Evolutionary conservation across 2,797 vertebrate species (phyloP).

Genomic region (Sarcophilus harrisii): DNA sequence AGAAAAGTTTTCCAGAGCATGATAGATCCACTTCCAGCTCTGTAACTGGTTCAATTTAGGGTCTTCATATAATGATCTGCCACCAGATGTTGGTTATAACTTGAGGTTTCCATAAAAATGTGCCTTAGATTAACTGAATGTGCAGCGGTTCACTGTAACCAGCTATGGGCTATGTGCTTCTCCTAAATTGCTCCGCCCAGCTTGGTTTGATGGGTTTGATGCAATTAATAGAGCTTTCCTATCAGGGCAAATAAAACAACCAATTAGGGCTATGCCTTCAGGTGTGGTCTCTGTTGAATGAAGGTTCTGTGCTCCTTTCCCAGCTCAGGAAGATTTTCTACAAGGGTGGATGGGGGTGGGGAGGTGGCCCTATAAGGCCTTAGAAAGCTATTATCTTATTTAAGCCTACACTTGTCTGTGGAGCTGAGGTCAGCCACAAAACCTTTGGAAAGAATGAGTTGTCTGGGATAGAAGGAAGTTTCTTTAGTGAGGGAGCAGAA

Average conservation of each 20-base stretch:
- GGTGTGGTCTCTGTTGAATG: constrained; percentile 86
- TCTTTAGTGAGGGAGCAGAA: constrained; percentile 25
- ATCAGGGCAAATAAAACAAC: constrained; percentile 82
- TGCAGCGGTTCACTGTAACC: constrained; percentile 81
- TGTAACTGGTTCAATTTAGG: constrained; percentile 83
- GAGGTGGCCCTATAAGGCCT: constrained; percentile 38
- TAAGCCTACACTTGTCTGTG: constrained; percentile 82
- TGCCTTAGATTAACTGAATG: constrained; percentile 86
- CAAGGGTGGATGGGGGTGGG: constrained; percentile 21
- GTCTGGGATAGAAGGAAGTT: constrained; percentile 59
- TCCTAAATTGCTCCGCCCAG: constrained; percentile 83
- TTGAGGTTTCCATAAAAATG: constrained; percentile 84
- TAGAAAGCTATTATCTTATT: constrained; percentile 84
- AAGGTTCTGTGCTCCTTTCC: constrained; percentile 74
- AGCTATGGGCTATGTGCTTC: constrained; percentile 69
- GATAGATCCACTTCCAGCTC: constrained; percentile 84
- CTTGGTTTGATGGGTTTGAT: constrained; percentile 66
- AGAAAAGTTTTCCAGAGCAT: constrained; percentile 79
- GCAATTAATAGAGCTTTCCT: constrained; percentile 85
- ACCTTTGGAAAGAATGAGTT: constrained; percentile 75
- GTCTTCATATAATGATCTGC: constrained; percentile 85
- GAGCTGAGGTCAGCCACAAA: constrained; percentile 83
- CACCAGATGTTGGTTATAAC: constrained; percentile 85
- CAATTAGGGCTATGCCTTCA: constrained; percentile 82
- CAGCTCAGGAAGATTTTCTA: constrained; percentile 79